phyloP scores from a whole-genome alignment of 1,140 invertebrate genomes.

The Dreissena rostriformis region DNA sequence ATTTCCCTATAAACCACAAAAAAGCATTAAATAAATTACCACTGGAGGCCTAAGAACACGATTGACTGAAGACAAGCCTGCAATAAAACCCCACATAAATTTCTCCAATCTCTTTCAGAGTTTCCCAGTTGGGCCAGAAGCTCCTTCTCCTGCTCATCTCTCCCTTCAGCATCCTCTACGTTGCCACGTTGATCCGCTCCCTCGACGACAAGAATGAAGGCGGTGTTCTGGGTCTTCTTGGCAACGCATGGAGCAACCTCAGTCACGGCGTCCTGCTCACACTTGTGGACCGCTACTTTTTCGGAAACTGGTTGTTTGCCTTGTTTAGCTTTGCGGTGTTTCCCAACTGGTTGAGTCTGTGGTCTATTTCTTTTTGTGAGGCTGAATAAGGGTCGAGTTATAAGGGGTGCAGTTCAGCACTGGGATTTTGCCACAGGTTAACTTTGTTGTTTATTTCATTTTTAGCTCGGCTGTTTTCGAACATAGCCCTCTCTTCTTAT shows the following conservation, averaged over 20 bases:
- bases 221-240: slow-evolving; percentile 58
- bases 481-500: too few species aligned
- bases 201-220: slow-evolving; percentile 53
- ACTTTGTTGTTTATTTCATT: too few species aligned
- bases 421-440: too few species aligned
- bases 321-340: slow-evolving; percentile 84
- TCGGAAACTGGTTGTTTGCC: slow-evolving; percentile 86
- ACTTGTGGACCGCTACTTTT: slow-evolving; percentile 90
- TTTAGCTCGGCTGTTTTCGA: too few species aligned
- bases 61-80: too few species aligned
- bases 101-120: slow-evolving; percentile 67
- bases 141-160: slow-evolving; percentile 72
- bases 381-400: background rate
- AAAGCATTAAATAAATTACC: too few species aligned
- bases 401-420: too few species aligned
- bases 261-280: slow-evolving; percentile 90
- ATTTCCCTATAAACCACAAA: too few species aligned
- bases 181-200: slow-evolving; percentile 65
- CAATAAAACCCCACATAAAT: too few species aligned
- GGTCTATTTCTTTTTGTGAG: slow-evolving; percentile 78
- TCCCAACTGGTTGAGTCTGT: slow-evolving; percentile 86
- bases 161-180: slow-evolving; percentile 69
- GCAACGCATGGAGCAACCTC: slow-evolving; percentile 59
- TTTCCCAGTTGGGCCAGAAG: slow-evolving; percentile 65
- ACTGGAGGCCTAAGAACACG: too few species aligned